Evolutionary conservation across 2,888 invertebrate species (phyloP), one percentile per base, ranked within the genome.

Genomic region (Dascillus cervinus): DNA sequence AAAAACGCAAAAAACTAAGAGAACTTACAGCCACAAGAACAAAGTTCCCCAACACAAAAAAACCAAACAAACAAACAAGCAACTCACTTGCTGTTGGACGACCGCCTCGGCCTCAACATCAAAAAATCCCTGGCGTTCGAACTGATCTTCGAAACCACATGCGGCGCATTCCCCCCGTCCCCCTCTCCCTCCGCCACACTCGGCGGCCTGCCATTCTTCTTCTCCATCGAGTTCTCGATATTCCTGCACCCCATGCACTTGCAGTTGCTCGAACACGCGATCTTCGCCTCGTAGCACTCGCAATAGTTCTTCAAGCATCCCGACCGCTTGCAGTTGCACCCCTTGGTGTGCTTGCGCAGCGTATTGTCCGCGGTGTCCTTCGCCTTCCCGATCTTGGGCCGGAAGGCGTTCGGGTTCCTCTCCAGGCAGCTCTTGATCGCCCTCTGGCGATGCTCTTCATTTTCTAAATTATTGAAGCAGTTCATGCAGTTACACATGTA

Each of bases 231-330:
- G 58, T 91, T 89, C 62, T 96, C 96, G 56, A 94, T 82, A 67
- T 98, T 98, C 52, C 94, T 84, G 64, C 97, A 98, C 0, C 95
- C 94, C 56, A 82, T 73, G 66, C 98, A 98, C 69, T 95, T 95
- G 69, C 97, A 98, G 63, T 90, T 89, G 46, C 78, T 79, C 11
- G 95, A 91, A 62, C 98, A 98, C 26, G 94, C 86, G 52, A 98
- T 97, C 68, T 97, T 97, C 2, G 97, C 97, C 80, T 98, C 98
- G 55, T 95, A 98, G 62, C 98, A 98, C 72, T 98, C 98, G 65
- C 98, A 98, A 65, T 98, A 98, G 66, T 98, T 98, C 66, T 98
- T 98, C 46, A 98, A 70, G 66, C 98, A 98, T 1, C 95, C 95
- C 20, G 96, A 96, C 34, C 96, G 73, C 66, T 97, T 96, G 64